These are phyloP conservation scores for Myripristis jacobus DNA, from an alignment of 2,797 vertebrate species.

Conservation along the genomic window DNA sequence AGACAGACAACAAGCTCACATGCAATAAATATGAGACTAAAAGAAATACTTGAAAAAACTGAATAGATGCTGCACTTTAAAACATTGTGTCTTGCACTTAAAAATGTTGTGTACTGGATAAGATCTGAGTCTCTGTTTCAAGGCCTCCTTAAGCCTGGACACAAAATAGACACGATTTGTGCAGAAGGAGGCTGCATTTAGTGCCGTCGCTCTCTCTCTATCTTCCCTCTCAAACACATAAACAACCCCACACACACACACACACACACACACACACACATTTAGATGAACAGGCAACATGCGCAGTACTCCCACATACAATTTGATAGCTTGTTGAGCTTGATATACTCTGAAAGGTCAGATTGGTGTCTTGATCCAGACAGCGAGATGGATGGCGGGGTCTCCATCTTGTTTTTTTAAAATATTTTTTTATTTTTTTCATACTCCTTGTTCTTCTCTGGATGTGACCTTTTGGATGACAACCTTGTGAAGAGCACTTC, in stretches of 20 bases:
- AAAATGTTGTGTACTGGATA: no score
- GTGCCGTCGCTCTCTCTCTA: neutral
- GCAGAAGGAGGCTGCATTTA: neutral
- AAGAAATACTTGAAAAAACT: no score
- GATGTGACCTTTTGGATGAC: constrained; percentile 68
- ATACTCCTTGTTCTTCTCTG: constrained; percentile 37
- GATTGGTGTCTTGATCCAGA: constrained; percentile 56
- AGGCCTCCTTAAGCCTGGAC: neutral
- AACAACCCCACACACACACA: constrained; percentile 8
- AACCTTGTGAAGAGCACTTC: constrained; percentile 71
- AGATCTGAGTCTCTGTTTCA: no score
- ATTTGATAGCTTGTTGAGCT: constrained; percentile 57
- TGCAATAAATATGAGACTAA: no score
- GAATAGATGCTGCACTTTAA: no score
- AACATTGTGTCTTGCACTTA: no score
- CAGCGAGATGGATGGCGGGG: constrained; percentile 54
- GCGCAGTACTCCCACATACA: constrained; percentile 38
- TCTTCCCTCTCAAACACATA: neutral
- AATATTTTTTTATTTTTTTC: constrained; percentile 11
- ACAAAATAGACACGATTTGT: neutral
- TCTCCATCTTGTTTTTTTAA: constrained; percentile 55
- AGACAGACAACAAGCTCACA: no score
- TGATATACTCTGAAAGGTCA: constrained; percentile 70
- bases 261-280: constrained; percentile 15
- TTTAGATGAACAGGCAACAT: constrained; percentile 7